Evolutionary conservation across 2,888 invertebrate species (phyloP).

Genomic region (Bedellia somnulentella): DNA sequence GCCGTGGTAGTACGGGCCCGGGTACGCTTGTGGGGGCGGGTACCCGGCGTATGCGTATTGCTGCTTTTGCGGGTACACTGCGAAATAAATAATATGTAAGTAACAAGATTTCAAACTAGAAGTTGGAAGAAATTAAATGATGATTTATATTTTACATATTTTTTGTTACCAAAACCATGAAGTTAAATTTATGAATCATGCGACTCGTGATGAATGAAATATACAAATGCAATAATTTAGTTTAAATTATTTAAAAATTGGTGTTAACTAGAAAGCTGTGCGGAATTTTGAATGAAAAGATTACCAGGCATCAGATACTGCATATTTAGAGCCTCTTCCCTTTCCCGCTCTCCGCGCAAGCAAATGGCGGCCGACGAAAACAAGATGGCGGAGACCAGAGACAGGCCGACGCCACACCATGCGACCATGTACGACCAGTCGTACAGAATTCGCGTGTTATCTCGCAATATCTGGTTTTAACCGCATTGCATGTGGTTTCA

Average conservation of each 20-base stretch:
- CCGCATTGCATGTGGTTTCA: constrained; percentile 1
- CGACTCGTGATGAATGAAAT: no score
- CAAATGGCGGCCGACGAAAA: constrained; percentile 94
- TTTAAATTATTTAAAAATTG: no score
- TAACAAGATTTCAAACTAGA: no score
- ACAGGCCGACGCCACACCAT: constrained; percentile 94
- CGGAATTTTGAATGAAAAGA: no score
- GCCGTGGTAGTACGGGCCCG: constrained; percentile 88
- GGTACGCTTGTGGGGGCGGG: constrained; percentile 80
- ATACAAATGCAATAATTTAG: no score
- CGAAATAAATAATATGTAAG: no score
- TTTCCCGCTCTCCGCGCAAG: constrained; percentile 89
- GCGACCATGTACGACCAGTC: constrained; percentile 97
- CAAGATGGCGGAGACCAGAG: constrained; percentile 88
- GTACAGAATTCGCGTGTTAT: constrained; percentile 83
- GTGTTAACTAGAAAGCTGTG: no score
- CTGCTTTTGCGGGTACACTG: constrained; percentile 94
- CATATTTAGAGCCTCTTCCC: constrained; percentile 95
- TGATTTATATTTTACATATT: no score
- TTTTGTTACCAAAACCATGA: no score
- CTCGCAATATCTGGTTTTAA: constrained; percentile 76
- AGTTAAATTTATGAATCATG: no score
- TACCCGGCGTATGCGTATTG: constrained; percentile 90
- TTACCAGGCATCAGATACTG: constrained; percentile 97
- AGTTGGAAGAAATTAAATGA: no score